phyloP scores from a whole-genome alignment of 35 echinoderm and acorn worm genomes.

The Apostichopus japonicus region DNA sequence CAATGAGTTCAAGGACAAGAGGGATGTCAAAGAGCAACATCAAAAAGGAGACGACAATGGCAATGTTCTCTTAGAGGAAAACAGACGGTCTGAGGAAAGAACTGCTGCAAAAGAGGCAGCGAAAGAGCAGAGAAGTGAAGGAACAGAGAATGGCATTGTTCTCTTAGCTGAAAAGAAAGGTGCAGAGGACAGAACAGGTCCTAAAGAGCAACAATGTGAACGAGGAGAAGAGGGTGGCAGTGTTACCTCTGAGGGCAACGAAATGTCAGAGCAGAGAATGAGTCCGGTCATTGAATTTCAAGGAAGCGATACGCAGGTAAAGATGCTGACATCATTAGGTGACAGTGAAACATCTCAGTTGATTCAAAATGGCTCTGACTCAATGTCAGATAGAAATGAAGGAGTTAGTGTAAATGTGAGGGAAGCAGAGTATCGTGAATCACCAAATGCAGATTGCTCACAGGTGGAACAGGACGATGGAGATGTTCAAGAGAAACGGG shows the following conservation, averaged over 20 bases:
- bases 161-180: not conserved
- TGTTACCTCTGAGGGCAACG: no score
- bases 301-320: not conserved
- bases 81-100: not conserved
- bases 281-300: not conserved
- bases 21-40: not conserved
- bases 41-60: not conserved
- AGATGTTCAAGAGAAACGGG: no score
- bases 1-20: not conserved
- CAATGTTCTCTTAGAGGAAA: not conserved
- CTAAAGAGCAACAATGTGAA: not conserved
- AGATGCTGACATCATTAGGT: not conserved
- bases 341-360: not conserved
- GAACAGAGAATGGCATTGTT: not conserved
- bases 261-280: not conserved
- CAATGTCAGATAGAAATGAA: not conserved
- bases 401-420: no score
- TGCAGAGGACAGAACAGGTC: not conserved
- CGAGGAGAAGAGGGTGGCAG: no score
- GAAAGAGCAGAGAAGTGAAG: not conserved
- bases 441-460: no score
- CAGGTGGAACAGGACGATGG: no score
- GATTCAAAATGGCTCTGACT: not conserved
- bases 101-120: not conserved
- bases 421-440: no score